These are phyloP conservation scores for Amniataba percoides DNA, from an alignment of 2,797 vertebrate genomes.

Conservation along the genomic window DNA sequence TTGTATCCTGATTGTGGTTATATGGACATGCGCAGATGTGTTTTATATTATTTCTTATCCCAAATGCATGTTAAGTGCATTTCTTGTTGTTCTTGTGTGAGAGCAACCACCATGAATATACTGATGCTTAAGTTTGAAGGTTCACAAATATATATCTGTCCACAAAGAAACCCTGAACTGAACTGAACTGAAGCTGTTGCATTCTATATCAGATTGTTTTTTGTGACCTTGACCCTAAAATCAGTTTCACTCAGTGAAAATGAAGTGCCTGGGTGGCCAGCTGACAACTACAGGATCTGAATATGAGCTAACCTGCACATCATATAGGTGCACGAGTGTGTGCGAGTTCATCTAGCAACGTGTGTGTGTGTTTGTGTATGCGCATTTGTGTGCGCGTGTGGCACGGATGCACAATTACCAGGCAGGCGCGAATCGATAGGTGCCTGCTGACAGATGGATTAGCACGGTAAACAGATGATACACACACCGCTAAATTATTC, in stretches of 20 bases:
- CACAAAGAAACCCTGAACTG: background rate
- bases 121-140: background rate
- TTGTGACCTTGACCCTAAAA: conserved; percentile 78
- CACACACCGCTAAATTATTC: conserved; percentile 91
- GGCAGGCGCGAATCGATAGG: conserved; percentile 89
- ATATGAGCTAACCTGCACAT: conserved; percentile 79
- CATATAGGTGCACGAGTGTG: conserved; percentile 55
- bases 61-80: background rate
- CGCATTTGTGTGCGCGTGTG: conserved; percentile 49
- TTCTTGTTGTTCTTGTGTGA: background rate
- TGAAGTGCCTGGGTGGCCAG: conserved; percentile 70
- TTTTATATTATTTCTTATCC: background rate
- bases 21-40: background rate
- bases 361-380: conserved; percentile 39
- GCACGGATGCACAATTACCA: conserved; percentile 88
- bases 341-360: conserved; percentile 2
- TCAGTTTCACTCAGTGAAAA: conserved; percentile 68
- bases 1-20: background rate
- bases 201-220: conserved; percentile 23
- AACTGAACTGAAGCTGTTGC: conserved; percentile 26
- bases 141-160: background rate
- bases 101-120: background rate
- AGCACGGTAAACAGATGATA: conserved; percentile 91
- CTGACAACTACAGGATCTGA: conserved; percentile 83
- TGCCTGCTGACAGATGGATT: conserved; percentile 91